These are phyloP conservation scores for Emydocephalus ijimae DNA, from an alignment of 2,113 vertebrate genomes.

Conservation along the genomic window DNA sequence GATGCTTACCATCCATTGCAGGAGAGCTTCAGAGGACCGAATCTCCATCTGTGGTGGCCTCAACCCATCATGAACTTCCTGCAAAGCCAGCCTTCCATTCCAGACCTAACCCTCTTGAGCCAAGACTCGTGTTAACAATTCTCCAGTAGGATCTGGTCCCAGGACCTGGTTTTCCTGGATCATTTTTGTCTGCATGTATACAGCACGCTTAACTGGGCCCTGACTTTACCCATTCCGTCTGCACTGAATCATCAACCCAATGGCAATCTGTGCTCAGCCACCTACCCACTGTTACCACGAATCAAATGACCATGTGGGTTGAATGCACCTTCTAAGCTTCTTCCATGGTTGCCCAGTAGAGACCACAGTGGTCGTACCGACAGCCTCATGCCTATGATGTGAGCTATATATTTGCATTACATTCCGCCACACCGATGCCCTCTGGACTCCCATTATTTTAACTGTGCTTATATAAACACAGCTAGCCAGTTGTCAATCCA, in stretches of 20 bases:
- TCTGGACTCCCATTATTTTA: background rate
- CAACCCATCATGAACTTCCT: background rate
- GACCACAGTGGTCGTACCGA: background rate
- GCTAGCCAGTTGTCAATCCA: background rate
- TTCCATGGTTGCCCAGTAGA: background rate
- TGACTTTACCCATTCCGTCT: background rate
- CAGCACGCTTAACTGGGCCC: background rate
- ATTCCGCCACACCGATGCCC: background rate
- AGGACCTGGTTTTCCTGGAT: background rate
- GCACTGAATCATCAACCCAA: background rate
- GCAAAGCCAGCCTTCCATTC: background rate
- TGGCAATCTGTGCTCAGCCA: background rate
- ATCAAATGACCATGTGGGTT: background rate
- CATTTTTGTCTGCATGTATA: background rate
- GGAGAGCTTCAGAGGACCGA: background rate
- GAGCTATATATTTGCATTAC: background rate
- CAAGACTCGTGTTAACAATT: background rate
- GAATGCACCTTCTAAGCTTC: background rate
- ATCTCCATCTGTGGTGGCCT: background rate
- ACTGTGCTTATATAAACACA: background rate
- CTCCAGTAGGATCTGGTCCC: background rate
- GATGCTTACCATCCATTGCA: background rate
- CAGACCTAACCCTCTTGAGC: background rate
- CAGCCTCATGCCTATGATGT: background rate
- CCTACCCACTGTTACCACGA: background rate